A percentile compares a stretch with the other conserved stretches of the same genome.
Conservation (phyloP, 1,140 invertebrate species). For the Dufourea novaeangliae region DNA sequence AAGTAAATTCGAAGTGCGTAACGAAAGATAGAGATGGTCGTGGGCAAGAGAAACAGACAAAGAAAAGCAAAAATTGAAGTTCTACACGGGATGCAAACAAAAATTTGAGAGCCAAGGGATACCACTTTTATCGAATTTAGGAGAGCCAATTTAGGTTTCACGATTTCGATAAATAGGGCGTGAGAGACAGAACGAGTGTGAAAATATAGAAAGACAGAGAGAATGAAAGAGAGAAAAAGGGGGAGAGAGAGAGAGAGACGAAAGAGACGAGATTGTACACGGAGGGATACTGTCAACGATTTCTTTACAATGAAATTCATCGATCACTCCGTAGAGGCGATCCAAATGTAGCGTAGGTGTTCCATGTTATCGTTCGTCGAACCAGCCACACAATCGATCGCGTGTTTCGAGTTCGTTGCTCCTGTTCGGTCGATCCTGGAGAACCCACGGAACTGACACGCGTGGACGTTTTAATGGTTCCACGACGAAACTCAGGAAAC, state of each 20-base stretch:
- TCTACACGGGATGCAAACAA: conserved; percentile 20
- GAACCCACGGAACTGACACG: not conserved
- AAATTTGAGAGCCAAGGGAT: conserved; percentile 57
- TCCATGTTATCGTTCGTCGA: conserved; percentile 44
- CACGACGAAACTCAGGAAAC: conserved; percentile 5
- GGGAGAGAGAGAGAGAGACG: not conserved
- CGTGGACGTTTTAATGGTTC: not conserved
- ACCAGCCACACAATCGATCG: conserved; percentile 41
- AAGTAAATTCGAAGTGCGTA: not conserved
- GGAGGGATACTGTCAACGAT: conserved; percentile 30
- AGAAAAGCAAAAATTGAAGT: not conserved
- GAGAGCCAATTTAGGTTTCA: conserved; percentile 62
- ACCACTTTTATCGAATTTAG: conserved; percentile 70
- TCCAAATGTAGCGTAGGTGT: conserved; percentile 30
- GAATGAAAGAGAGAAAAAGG: not conserved
- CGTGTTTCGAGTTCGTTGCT: conserved; percentile 24
- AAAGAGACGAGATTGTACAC: no score
- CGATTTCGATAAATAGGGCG: conserved; percentile 41
- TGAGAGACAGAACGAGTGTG: conserved; percentile 30
- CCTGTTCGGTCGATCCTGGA: not conserved
- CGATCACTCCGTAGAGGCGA: conserved; percentile 44
- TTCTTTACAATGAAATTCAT: conserved; percentile 47
- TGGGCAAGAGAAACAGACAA: not conserved
- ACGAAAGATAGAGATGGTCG: conserved; percentile 19
- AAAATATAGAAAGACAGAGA: not conserved